Conservation (phyloP, 1,140 invertebrate species). For the Drosophila baimaii region DNA sequence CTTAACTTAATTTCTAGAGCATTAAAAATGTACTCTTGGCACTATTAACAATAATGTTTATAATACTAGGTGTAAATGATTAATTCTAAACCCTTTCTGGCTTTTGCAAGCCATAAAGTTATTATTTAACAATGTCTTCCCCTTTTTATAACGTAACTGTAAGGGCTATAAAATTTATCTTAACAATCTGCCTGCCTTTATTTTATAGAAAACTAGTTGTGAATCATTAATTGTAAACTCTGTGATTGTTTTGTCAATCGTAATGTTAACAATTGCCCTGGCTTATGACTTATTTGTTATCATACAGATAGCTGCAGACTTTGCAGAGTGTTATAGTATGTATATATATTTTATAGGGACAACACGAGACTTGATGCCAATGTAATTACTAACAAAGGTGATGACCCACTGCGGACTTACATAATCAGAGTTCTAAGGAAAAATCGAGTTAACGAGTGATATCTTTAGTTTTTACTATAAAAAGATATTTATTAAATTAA, state of each 20-base stretch:
- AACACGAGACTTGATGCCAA: background rate
- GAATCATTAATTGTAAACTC: constrained; percentile 1
- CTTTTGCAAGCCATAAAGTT: background rate
- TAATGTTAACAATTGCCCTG: background rate
- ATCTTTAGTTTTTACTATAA: too few species aligned
- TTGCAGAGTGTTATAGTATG: background rate
- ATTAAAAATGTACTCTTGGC: background rate
- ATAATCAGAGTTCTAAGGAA: too few species aligned
- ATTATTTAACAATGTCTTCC: background rate
- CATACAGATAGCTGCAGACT: background rate
- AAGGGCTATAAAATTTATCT: background rate
- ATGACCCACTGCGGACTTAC: background rate
- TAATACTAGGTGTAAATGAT: background rate
- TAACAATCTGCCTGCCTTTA: background rate
- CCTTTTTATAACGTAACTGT: background rate
- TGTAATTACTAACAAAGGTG: background rate
- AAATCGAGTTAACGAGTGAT: background rate
- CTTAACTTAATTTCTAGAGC: background rate
- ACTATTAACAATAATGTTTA: background rate
- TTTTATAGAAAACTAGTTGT: background rate
- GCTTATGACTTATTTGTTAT: constrained; percentile 13
- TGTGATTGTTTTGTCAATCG: background rate
- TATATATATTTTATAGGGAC: background rate
- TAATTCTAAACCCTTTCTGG: background rate
- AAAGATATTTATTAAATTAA: too few species aligned